Percentiles rank a stretch among this genome's conserved stretches.
Conservation (phyloP, 2,113 vertebrate species). For the Paraplagusia blochii region DNA sequence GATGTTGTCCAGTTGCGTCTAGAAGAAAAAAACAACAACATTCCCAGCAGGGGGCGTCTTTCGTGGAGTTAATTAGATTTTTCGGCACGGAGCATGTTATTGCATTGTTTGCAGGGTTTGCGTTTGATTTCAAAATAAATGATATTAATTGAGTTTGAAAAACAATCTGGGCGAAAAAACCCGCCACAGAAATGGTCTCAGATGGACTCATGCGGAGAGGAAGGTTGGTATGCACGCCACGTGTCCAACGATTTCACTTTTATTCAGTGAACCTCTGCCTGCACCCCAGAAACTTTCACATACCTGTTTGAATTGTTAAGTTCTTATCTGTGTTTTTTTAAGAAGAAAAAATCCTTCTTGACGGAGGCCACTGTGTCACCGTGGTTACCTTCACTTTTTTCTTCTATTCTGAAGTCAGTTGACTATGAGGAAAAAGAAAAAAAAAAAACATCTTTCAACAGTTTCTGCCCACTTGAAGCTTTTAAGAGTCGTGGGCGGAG, state of each 20-base stretch:
- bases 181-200: background rate
- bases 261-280: slow-evolving; percentile 54
- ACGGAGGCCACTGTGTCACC: too few species aligned
- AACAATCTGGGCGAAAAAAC: background rate
- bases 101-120: slow-evolving; percentile 26
- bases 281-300: slow-evolving; percentile 45
- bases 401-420: background rate
- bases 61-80: slow-evolving; percentile 54
- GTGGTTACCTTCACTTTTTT: slow-evolving; percentile 7
- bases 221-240: slow-evolving; percentile 53
- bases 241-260: slow-evolving; percentile 48
- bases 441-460: too few species aligned
- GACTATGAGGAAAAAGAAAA: too few species aligned
- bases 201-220: slow-evolving; percentile 35
- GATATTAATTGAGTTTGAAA: slow-evolving; percentile 20
- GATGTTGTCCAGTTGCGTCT: slow-evolving; percentile 47
- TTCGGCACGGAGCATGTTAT: slow-evolving; percentile 42
- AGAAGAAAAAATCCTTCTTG: too few species aligned
- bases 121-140: slow-evolving; percentile 16
- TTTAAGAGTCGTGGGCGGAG: too few species aligned
- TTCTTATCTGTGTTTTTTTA: slow-evolving; percentile 31
- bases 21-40: slow-evolving; percentile 5
- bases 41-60: slow-evolving; percentile 47
- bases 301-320: slow-evolving; percentile 57
- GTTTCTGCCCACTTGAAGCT: too few species aligned